Percentiles rank a stretch among this genome's conserved stretches.
Evolutionary conservation across 2,797 vertebrate genomes (phyloP).

Genomic region (Oreochromis grahami): DNA sequence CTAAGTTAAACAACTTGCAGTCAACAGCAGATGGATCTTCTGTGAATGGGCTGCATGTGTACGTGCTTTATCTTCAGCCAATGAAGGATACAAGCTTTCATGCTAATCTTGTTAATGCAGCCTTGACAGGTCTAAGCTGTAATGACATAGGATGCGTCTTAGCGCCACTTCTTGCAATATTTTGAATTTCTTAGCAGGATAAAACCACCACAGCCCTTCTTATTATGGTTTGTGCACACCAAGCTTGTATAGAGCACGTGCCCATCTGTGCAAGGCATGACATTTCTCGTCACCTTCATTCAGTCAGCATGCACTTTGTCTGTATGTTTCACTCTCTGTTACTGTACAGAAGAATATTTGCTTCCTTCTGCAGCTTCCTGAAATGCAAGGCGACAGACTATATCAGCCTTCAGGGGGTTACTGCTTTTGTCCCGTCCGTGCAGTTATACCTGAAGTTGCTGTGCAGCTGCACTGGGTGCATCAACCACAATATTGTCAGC

Average conservation of each 20-base stretch:
- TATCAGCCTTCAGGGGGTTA: not conserved
- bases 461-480: not conserved
- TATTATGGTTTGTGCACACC: not conserved
- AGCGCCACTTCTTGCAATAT: conserved; percentile 17
- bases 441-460: not conserved
- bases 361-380: conserved; percentile 4
- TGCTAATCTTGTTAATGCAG: conserved; percentile 46
- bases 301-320: not conserved
- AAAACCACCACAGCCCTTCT: not conserved
- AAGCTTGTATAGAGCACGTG: not conserved
- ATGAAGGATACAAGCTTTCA: not conserved
- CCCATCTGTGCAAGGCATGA: not conserved
- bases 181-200: conserved; percentile 4
- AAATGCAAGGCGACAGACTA: not conserved
- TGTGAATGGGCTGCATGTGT: not conserved
- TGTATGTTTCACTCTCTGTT: not conserved
- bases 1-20: conserved; percentile 28
- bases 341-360: not conserved
- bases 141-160: conserved; percentile 22
- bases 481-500: not conserved
- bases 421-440: not conserved
- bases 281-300: not conserved
- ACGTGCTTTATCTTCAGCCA: conserved; percentile 1
- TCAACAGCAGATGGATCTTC: not conserved
- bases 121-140: conserved; percentile 50